A percentile compares a stretch with the other conserved stretches of the same genome.
phyloP scores from a whole-genome alignment of 2,797 vertebrate genomes.

The Pitangus sulphuratus region DNA sequence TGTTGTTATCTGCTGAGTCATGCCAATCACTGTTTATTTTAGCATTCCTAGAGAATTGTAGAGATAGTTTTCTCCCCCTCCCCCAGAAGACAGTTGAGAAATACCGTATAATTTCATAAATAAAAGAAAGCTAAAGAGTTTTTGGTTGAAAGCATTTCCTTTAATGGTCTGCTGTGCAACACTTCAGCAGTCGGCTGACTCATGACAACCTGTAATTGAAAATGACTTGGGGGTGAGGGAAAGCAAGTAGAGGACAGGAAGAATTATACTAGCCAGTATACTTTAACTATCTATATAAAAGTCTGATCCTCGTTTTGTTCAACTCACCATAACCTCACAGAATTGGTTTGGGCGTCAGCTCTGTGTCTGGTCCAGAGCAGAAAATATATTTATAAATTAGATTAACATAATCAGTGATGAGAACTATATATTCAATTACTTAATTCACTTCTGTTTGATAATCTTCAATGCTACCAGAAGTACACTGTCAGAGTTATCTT shows the following conservation, averaged over 20 bases:
- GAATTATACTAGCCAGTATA: slow-evolving; percentile 1
- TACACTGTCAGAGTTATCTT: background rate
- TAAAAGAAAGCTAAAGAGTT: slow-evolving; percentile 3
- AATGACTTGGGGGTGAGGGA: slow-evolving; percentile 11
- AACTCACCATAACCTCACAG: background rate
- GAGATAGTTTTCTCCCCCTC: background rate
- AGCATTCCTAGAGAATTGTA: slow-evolving; percentile 20
- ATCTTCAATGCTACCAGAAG: background rate
- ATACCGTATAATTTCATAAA: slow-evolving; percentile 18
- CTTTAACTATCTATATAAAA: background rate
- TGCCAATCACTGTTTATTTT: slow-evolving; percentile 11
- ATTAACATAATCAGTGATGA: slow-evolving; percentile 20
- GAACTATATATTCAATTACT: slow-evolving; percentile 29
- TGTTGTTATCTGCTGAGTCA: slow-evolving; percentile 47
- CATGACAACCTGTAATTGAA: slow-evolving; percentile 45
- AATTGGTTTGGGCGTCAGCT: background rate
- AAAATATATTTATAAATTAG: slow-evolving; percentile 36
- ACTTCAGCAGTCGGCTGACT: slow-evolving; percentile 1
- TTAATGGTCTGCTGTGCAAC: slow-evolving; percentile 23
- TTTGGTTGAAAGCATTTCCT: slow-evolving; percentile 37
- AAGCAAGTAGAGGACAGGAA: slow-evolving; percentile 8
- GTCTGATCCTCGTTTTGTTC: slow-evolving; percentile 9
- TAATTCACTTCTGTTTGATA: slow-evolving; percentile 23
- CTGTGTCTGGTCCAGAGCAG: background rate
- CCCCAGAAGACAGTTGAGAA: background rate